Conservation (phyloP, 2,113 vertebrate species). For the Cryptomyrus ogoouensis region DNA sequence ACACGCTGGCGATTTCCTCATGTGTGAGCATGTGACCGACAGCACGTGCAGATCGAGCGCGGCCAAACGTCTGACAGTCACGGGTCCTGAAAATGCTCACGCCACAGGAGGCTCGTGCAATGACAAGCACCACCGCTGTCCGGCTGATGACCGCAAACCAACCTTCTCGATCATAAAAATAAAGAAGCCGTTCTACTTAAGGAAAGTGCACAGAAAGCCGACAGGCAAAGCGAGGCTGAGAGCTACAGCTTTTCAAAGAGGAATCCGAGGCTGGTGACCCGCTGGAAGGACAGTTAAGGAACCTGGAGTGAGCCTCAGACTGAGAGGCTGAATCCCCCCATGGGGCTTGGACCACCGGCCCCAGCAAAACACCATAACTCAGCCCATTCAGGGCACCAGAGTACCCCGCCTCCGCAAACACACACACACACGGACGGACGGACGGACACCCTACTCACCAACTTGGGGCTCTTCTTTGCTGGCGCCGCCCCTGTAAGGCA, state of each 20-base stretch:
- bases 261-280: neutral
- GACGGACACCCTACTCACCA: conserved; percentile 73
- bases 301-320: neutral
- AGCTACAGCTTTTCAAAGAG: neutral
- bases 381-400: neutral
- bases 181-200: neutral
- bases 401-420: neutral
- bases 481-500: conserved; percentile 81
- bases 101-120: neutral
- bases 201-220: neutral
- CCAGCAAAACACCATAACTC: neutral
- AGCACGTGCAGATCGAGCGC: neutral
- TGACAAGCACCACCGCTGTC: neutral
- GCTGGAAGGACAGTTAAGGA: neutral
- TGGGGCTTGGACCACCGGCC: neutral
- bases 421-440: neutral
- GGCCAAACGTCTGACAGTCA: neutral
- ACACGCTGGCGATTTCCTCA: neutral
- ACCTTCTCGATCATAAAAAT: neutral
- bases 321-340: neutral
- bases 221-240: neutral
- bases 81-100: neutral
- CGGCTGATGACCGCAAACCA: neutral
- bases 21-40: neutral
- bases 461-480: conserved; percentile 98